Conservation (phyloP, 2,797 vertebrate genomes). For the Coluber constrictor region DNA sequence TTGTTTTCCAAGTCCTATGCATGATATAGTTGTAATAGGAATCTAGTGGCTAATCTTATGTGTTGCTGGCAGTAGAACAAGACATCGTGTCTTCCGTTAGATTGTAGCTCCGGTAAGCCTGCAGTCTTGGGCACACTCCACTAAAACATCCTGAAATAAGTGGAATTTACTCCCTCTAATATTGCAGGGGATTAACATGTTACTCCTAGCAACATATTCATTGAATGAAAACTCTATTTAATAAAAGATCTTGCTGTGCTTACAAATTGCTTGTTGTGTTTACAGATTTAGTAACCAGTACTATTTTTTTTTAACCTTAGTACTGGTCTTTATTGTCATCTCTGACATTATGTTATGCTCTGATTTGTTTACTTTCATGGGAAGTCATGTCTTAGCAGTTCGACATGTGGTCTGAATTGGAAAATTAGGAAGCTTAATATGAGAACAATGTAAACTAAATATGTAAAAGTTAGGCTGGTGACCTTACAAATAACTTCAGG, state of each 20-base stretch:
- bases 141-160: neutral
- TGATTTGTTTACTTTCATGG: neutral
- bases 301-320: neutral
- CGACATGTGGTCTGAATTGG: neutral
- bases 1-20: neutral
- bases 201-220: neutral
- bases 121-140: neutral
- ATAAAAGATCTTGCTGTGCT: neutral
- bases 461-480: neutral
- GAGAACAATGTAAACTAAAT: neutral
- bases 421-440: neutral
- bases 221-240: neutral
- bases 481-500: neutral
- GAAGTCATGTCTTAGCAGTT: neutral
- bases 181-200: neutral
- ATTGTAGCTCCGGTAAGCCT: neutral
- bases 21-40: neutral
- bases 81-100: neutral
- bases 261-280: neutral
- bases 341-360: neutral
- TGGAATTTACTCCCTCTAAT: neutral
- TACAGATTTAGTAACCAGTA: neutral
- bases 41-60: neutral
- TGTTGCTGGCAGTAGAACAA: neutral
- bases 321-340: neutral